Conservation (phyloP, 2,888 invertebrate genomes). For the Teleogryllus oceanicus region DNA sequence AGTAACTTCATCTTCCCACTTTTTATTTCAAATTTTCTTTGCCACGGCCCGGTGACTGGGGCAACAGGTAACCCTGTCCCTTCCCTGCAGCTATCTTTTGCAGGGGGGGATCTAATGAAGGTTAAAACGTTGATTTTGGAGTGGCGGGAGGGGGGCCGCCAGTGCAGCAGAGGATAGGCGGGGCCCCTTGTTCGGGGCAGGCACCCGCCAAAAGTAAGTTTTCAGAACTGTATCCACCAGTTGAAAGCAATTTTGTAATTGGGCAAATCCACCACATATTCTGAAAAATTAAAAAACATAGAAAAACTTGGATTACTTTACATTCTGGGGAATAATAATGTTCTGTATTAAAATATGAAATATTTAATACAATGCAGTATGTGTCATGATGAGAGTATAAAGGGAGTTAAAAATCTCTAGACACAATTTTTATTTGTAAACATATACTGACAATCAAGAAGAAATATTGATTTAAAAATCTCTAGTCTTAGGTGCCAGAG, state of each 20-base stretch:
- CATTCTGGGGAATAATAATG: background rate
- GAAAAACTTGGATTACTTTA: background rate
- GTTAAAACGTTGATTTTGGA: too few species aligned
- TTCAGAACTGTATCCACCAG: constrained; percentile 75
- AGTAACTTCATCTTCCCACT: too few species aligned
- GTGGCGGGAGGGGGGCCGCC: background rate
- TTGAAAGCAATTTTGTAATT: constrained; percentile 70
- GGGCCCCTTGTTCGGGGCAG: constrained; percentile 92
- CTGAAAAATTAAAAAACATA: constrained; percentile 47
- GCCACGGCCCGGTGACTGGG: too few species aligned
- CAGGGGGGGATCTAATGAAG: too few species aligned
- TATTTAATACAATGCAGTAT: background rate
- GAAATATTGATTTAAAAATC: too few species aligned
- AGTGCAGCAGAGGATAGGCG: constrained; percentile 58
- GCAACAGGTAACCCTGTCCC: too few species aligned
- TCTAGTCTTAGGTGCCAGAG: background rate
- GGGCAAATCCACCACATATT: constrained; percentile 89
- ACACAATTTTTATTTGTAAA: too few species aligned
- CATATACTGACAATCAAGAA: too few species aligned
- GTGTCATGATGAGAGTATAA: too few species aligned
- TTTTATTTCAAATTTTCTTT: too few species aligned
- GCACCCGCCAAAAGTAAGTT: constrained; percentile 82
- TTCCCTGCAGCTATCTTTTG: too few species aligned
- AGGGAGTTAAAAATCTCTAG: background rate
- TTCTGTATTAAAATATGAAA: background rate